Evolutionary conservation across 2,797 vertebrate species (phyloP), one percentile per base, ranked within the genome.

Genomic region (Hephaestus fuliginosus): DNA sequence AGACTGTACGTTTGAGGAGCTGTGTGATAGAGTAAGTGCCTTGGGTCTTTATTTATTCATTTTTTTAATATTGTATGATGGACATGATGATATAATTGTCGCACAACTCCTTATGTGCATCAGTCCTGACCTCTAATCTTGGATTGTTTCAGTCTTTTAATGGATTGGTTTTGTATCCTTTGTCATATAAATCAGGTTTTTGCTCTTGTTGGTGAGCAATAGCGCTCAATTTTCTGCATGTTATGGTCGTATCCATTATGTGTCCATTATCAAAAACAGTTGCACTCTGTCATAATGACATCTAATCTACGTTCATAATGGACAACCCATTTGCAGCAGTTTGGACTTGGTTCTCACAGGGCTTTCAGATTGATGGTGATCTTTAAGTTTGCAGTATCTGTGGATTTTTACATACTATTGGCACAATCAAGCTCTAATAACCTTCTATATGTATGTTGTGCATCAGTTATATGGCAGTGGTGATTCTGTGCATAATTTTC

Each of bases 1-100:
- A 82, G 98, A 99, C 96, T 99, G 97, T 92, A 97, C 96, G 0
- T 99, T 99, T 95, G 96, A 99, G 93, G 98, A 99, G 96, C 96
- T 99, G 58, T 99, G 98, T 25, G 97, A 99, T 86, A 95, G 97
- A 94, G 98, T 99, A 85, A 97, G 97, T 95, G 49, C 36, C 25
- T 74, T 28, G 0, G 2, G 28, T 18, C 8, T 22, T 49, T 33
- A 36, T 25, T 25, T 9, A 17, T 18, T 15, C 15, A 8, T 60
- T 51, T 17, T 30, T 44, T 3, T 36, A 28, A 44, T 10, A 15
- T 13, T 56, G 25, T 8, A 15, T 0, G 2, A 13, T 51, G 13
- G 4, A 48, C 14, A 39, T 7, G 2, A 20, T 53, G 71, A 18
- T 14, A n/a, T 28, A 43, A 64, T 14, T 39, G 13, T 41, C 18